Evolutionary conservation across 2,888 invertebrate species (phyloP).

Genomic region (Melinopterus prodromus): DNA sequence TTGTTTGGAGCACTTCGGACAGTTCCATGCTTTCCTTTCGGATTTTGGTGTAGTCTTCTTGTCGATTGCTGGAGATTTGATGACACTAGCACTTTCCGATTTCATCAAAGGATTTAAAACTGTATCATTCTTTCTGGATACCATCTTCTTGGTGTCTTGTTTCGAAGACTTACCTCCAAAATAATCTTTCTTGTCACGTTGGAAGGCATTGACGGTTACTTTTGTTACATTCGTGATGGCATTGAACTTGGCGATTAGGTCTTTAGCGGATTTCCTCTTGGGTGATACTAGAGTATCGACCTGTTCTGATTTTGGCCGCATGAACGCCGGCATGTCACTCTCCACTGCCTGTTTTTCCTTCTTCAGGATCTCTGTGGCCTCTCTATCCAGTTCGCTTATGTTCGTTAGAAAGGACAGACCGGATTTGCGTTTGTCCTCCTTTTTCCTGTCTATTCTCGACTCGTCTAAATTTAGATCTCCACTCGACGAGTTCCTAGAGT

Average conservation of each 20-base stretch:
- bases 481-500: slow-evolving; percentile 61
- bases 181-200: slow-evolving; percentile 51
- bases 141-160: slow-evolving; percentile 47
- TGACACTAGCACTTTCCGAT: slow-evolving; percentile 56
- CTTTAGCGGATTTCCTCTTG: slow-evolving; percentile 60
- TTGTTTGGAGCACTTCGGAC: slow-evolving; percentile 67
- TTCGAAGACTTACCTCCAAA: slow-evolving; percentile 50
- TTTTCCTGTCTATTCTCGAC: slow-evolving; percentile 46
- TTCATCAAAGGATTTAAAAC: slow-evolving; percentile 54
- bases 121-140: slow-evolving; percentile 50
- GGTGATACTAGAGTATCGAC: slow-evolving; percentile 54
- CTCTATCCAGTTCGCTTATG: slow-evolving; percentile 81
- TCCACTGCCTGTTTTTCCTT: slow-evolving; percentile 54
- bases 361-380: slow-evolving; percentile 78
- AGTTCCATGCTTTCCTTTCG: slow-evolving; percentile 64
- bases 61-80: slow-evolving; percentile 46
- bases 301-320: slow-evolving; percentile 53
- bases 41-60: slow-evolving; percentile 50
- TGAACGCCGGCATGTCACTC: slow-evolving; percentile 57
- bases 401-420: slow-evolving; percentile 72
- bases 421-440: slow-evolving; percentile 65
- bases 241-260: slow-evolving; percentile 71
- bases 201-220: slow-evolving; percentile 63
- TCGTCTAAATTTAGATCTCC: slow-evolving; percentile 46
- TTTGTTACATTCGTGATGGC: slow-evolving; percentile 67